These are phyloP conservation scores for Cerastis rubricosa DNA, from an alignment of 2,888 invertebrate genomes.

Conservation along the genomic window DNA sequence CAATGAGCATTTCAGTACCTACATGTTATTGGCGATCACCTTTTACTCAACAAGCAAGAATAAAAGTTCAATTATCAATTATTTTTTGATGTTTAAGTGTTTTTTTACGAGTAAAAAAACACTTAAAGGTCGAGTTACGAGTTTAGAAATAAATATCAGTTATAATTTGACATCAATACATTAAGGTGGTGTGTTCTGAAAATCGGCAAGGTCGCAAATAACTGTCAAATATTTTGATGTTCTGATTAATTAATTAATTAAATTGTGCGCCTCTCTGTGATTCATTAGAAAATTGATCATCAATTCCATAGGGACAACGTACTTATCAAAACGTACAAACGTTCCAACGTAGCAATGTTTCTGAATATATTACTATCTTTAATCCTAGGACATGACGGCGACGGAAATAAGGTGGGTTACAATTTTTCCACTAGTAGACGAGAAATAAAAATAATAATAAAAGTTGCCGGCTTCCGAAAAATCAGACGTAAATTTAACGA, in stretches of 20 bases:
- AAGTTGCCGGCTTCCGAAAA: constrained; percentile 17
- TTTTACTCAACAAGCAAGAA: no score
- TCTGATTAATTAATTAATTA: neutral
- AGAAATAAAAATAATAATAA: neutral
- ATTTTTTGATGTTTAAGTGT: neutral
- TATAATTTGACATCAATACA: neutral
- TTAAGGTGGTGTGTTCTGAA: neutral
- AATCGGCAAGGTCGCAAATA: neutral
- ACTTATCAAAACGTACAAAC: no score
- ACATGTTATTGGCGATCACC: no score
- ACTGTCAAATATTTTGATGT: neutral
- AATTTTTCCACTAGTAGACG: neutral
- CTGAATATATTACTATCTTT: neutral
- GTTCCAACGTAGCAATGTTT: neutral
- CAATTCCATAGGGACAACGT: neutral
- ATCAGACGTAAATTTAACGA: constrained; percentile 33
- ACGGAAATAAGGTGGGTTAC: neutral
- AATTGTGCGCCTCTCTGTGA: neutral
- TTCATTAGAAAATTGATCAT: neutral
- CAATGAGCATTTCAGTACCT: no score
- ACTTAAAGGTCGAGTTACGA: no score
- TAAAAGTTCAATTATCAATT: neutral
- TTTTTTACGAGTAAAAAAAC: neutral
- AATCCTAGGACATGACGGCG: neutral
- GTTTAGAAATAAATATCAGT: neutral